phyloP scores from a whole-genome alignment of 2,797 vertebrate genomes.

The Aplochiton taeniatus region DNA sequence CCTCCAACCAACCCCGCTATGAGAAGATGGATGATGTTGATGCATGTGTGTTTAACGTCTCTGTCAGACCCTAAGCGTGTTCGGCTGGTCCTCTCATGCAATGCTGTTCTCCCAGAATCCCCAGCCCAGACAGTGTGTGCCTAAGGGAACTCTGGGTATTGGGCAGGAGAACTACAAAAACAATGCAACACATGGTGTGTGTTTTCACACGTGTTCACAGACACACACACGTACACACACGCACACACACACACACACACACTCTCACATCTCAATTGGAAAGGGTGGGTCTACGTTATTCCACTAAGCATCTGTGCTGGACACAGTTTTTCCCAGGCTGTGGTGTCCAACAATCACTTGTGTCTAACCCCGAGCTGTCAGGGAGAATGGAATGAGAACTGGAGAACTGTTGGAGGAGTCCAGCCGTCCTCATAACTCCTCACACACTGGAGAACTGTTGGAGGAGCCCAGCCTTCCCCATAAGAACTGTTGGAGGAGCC shows the following conservation, averaged over 20 bases:
- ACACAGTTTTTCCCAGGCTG: too few relatives aligned
- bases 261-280: background rate
- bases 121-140: slow-evolving; percentile 12
- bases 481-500: too few relatives aligned
- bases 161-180: background rate
- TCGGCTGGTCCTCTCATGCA: slow-evolving; percentile 51
- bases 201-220: slow-evolving; percentile 9
- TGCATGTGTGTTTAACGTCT: slow-evolving; percentile 33
- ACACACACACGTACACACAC: background rate
- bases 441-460: background rate
- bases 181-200: slow-evolving; percentile 6
- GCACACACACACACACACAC: background rate
- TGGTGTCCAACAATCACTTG: too few relatives aligned
- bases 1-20: slow-evolving; percentile 14
- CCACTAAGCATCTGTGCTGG: too few relatives aligned
- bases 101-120: slow-evolving; percentile 25
- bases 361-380: too few relatives aligned
- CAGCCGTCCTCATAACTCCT: too few relatives aligned
- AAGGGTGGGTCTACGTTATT: too few relatives aligned
- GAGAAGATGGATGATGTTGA: slow-evolving; percentile 20
- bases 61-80: slow-evolving; percentile 40
- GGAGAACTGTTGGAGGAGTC: too few relatives aligned
- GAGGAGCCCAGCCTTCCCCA: too few relatives aligned
- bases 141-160: slow-evolving; percentile 20
- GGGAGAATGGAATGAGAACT: too few relatives aligned